A percentile compares a stretch with the other conserved stretches of the same genome.
Evolutionary conservation across 2,113 vertebrate species (phyloP).

Genomic region (Ciconia boyciana): DNA sequence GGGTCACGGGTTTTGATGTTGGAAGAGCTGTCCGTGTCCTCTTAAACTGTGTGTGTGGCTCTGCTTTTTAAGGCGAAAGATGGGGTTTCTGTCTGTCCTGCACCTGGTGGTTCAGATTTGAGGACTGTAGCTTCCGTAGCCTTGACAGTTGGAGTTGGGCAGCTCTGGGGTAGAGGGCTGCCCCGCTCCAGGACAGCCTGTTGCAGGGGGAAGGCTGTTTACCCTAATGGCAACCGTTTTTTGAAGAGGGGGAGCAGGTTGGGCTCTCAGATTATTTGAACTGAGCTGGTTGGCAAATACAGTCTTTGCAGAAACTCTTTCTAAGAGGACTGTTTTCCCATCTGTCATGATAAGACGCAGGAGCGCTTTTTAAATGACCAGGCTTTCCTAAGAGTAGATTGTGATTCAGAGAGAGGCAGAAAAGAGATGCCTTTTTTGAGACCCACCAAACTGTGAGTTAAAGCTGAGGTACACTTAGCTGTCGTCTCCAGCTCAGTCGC

Average conservation of each 20-base stretch:
- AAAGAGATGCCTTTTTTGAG: neutral
- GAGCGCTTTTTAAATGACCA: neutral
- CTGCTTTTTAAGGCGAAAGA: neutral
- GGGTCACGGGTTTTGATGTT: neutral
- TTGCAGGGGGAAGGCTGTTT: neutral
- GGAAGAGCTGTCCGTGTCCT: neutral
- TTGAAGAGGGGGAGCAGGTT: neutral
- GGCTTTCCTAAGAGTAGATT: neutral
- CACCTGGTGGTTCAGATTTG: neutral
- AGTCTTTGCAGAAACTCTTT: neutral
- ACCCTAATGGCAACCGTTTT: neutral
- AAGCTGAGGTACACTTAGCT: neutral
- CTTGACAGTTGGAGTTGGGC: neutral
- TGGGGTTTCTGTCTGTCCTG: neutral
- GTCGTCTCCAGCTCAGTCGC: neutral
- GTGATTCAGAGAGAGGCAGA: neutral
- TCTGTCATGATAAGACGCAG: neutral
- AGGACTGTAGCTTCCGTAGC: neutral
- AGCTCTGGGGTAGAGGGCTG: neutral
- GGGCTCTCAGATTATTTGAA: neutral
- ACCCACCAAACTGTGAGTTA: neutral
- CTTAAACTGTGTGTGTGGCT: neutral
- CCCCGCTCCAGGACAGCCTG: neutral
- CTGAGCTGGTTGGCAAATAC: neutral
- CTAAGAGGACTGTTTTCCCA: neutral